Evolutionary conservation across 2,888 invertebrate species (phyloP), one percentile per base, ranked within the genome.

Genomic region (Dolomedes plantarius): DNA sequence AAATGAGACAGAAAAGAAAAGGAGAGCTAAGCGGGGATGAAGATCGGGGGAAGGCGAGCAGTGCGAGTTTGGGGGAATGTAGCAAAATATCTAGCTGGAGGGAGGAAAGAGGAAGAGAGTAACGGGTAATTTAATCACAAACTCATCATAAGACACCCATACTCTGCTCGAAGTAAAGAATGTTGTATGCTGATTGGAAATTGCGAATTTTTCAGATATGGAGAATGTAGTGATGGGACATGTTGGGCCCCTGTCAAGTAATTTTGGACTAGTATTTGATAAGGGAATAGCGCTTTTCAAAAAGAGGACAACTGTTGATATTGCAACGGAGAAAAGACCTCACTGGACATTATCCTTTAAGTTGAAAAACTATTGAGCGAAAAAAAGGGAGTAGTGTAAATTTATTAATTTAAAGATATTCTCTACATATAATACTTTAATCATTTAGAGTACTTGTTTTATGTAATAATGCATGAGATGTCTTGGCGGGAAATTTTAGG

Each of bases 101-200:
- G 56, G 32, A 16, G 23, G 46, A 69, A n/a, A 50, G 39, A 27
- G 56, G 56, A 56, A 62, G 39, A 46, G 68, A 39, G 81, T 69
- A 75, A 81, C 75, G 81, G 81, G 74, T 69, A 81, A 81, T 81
- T 81, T 74, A 68, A 81, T 81, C 81, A 68, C 75, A 64, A 81
- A 75, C 81, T 81, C 81, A 81, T 81, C 75, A 81, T 64, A 75
- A 68, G 69, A 27, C 46, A 36, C 36, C 36, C 36, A 7, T 36
- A 36, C 36, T 46, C 11, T 2, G 16, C 13, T 16, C 5, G 9
- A 2, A 46, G 46, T 16, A 16, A 16, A 16, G 46, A 62, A 5
- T 0, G 62, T 27, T 9, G 62, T 28, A 62, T 23, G 28, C 27
- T 62, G 62, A 62, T 62, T 5, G 62, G 7, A 62, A 28, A 62